phyloP scores from a whole-genome alignment of 1,140 invertebrate genomes.

The Lanistes nyassanus region DNA sequence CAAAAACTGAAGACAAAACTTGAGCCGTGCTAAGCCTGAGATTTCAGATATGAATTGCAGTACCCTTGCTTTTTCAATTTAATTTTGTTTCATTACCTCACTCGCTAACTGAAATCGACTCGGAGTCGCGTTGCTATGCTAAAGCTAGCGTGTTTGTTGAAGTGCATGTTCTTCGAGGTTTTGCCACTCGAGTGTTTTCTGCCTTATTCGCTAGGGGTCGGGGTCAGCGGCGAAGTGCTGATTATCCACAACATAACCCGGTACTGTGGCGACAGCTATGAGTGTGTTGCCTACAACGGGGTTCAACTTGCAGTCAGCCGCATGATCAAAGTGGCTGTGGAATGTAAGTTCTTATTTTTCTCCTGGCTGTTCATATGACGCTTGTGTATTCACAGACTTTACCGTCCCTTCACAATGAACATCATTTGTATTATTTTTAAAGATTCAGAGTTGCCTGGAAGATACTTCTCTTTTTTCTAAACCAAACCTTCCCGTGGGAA shows the following conservation, averaged over 20 bases:
- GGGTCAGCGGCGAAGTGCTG: slow-evolving; percentile 57
- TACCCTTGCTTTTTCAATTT: too few species aligned
- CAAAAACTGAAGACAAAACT: too few species aligned
- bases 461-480: background rate
- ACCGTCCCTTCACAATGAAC: background rate
- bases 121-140: too few species aligned
- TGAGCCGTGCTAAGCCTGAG: too few species aligned
- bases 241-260: slow-evolving; percentile 64
- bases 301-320: slow-evolving; percentile 59
- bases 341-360: slow-evolving; percentile 56
- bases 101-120: too few species aligned
- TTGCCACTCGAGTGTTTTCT: background rate
- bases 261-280: slow-evolving; percentile 61
- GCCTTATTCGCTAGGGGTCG: slow-evolving; percentile 42
- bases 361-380: too few species aligned
- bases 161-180: background rate
- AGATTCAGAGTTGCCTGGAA: background rate
- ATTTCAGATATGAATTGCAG: too few species aligned
- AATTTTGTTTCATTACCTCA: too few species aligned
- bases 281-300: slow-evolving; percentile 63
- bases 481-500: background rate
- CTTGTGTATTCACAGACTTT: background rate
- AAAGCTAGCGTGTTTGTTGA: background rate
- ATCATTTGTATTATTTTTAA: background rate
- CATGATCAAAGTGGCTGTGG: slow-evolving; percentile 60